Evolutionary conservation across 2,888 invertebrate genomes (phyloP).

Genomic region (Laspeyria flexula): DNA sequence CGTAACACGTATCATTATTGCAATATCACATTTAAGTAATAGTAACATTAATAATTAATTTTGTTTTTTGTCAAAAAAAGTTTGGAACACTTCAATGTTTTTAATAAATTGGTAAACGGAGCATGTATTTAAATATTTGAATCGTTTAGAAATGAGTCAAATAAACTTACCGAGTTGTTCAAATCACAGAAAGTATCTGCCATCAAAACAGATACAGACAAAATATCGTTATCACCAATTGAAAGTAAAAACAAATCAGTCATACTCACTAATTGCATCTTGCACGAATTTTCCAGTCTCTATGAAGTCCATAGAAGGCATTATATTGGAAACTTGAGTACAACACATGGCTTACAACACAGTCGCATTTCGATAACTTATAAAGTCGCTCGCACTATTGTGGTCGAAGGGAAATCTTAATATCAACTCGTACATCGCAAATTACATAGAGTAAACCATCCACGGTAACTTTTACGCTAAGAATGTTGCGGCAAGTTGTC

Average conservation of each 20-base stretch:
- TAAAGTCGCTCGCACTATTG: slow-evolving; percentile 70
- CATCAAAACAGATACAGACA: slow-evolving; percentile 5
- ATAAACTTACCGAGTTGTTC: slow-evolving; percentile 29
- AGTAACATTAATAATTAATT: not conserved
- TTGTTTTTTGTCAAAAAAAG: not conserved
- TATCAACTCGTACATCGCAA: slow-evolving; percentile 80
- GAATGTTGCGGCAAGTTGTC: slow-evolving; percentile 84
- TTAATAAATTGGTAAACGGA: slow-evolving; percentile 14
- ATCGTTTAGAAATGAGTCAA: slow-evolving; percentile 24
- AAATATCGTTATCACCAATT: slow-evolving; percentile 24
- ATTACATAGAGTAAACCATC: slow-evolving; percentile 85
- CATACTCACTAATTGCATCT: slow-evolving; percentile 74
- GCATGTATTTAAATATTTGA: slow-evolving; percentile 5
- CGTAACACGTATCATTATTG: no score
- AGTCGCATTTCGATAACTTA: slow-evolving; percentile 64
- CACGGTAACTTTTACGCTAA: slow-evolving; percentile 85
- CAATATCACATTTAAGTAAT: no score
- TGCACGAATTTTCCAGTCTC: slow-evolving; percentile 64
- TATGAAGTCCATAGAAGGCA: slow-evolving; percentile 58
- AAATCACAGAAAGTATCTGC: slow-evolving; percentile 26
- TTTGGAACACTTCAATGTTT: not conserved
- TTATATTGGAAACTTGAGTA: slow-evolving; percentile 58
- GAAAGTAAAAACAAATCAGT: slow-evolving; percentile 50
- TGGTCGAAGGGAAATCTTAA: slow-evolving; percentile 64
- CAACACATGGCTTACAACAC: slow-evolving; percentile 65